phyloP scores from a whole-genome alignment of 2,797 vertebrate species.

The Novumbra hubbsi region DNA sequence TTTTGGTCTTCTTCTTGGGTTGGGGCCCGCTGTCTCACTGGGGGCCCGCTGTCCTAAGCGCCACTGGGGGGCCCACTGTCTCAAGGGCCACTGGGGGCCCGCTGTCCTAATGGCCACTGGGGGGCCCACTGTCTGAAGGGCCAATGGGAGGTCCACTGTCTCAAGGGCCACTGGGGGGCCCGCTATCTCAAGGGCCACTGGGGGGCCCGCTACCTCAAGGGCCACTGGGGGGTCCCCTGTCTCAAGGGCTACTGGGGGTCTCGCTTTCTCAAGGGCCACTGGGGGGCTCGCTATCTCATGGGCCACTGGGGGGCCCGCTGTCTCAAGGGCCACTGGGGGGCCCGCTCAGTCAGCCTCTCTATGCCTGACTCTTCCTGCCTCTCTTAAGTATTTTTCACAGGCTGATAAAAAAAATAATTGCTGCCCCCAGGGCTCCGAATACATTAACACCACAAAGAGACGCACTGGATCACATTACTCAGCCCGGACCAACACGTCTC shows the following conservation, averaged over 20 bases:
- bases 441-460: constrained; percentile 69
- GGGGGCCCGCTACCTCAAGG: too few species aligned
- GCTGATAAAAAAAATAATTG: constrained; percentile 69
- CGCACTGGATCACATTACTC: constrained; percentile 53
- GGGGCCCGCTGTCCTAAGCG: too few species aligned
- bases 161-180: neutral
- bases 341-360: neutral
- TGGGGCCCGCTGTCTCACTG: neutral
- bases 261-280: neutral
- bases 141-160: neutral
- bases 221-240: neutral
- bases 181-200: too few species aligned
- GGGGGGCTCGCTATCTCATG: too few species aligned
- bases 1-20: neutral
- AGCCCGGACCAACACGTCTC: constrained; percentile 44
- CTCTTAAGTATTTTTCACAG: constrained; percentile 71
- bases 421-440: constrained; percentile 53
- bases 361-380: constrained; percentile 10
- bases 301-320: neutral
- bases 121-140: too few species aligned
- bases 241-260: neutral
- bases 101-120: neutral
- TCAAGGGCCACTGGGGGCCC: neutral
- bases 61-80: neutral
- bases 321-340: neutral